These are phyloP conservation scores for Zosterops pallidus DNA, from an alignment of 2,113 vertebrate species.

Conservation along the genomic window DNA sequence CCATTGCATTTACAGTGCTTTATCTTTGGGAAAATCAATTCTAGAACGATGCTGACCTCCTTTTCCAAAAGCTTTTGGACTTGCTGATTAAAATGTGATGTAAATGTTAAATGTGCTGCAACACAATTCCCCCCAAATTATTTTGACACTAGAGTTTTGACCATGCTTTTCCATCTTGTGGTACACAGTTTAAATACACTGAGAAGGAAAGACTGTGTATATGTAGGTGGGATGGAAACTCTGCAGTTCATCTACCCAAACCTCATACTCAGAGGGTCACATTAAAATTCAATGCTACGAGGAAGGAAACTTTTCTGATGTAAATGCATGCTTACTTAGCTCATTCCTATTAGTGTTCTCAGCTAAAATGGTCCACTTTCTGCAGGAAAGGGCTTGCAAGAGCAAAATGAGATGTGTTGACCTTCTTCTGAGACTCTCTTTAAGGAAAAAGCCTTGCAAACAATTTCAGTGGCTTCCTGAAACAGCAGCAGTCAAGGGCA, in stretches of 20 bases:
- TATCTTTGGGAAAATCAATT: background rate
- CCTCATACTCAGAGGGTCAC: background rate
- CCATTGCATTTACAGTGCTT: background rate
- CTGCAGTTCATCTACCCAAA: background rate
- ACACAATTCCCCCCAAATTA: background rate
- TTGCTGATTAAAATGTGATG: background rate
- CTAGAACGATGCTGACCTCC: background rate
- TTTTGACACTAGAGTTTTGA: background rate
- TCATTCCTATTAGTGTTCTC: background rate
- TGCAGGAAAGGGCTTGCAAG: background rate
- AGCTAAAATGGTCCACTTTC: background rate
- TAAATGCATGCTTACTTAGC: constrained; percentile 3
- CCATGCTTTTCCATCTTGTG: background rate
- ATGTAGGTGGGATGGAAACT: background rate
- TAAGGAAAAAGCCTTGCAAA: background rate
- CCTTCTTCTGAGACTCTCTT: background rate
- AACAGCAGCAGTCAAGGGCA: background rate
- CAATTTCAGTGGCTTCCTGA: background rate
- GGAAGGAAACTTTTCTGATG: background rate
- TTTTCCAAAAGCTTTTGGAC: background rate
- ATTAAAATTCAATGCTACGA: background rate
- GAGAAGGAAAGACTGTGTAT: background rate
- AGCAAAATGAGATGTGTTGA: background rate
- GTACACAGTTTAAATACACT: background rate
- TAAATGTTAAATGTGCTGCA: background rate